Evolutionary conservation across 2,888 invertebrate species (phyloP).

Genomic region (Synergus gifuensis): DNA sequence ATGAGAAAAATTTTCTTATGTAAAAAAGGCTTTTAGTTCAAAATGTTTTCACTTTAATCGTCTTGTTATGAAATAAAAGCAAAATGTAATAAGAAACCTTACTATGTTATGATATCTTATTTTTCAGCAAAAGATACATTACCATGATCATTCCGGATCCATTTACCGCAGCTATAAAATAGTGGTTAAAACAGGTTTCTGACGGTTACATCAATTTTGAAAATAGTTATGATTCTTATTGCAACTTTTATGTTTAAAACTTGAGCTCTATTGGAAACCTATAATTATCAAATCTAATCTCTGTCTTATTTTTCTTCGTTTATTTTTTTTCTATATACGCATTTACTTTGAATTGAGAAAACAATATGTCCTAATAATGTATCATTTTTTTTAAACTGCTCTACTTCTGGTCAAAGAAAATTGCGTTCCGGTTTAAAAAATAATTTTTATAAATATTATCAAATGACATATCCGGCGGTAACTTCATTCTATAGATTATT

Average conservation of each 20-base stretch:
- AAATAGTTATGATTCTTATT: not conserved
- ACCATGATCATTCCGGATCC: not conserved
- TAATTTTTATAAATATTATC: not conserved
- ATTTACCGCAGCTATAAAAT: not conserved
- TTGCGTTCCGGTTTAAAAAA: not conserved
- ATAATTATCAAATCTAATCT: too few species aligned
- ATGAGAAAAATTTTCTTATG: too few species aligned
- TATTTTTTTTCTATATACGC: too few species aligned
- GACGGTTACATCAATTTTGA: not conserved
- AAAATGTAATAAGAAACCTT: too few species aligned
- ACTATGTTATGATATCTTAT: not conserved
- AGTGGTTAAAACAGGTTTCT: not conserved
- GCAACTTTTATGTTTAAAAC: not conserved
- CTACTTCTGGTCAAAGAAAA: not conserved
- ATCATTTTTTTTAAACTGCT: too few species aligned
- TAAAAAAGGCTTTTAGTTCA: too few species aligned
- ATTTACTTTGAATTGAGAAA: too few species aligned
- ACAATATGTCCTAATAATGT: too few species aligned
- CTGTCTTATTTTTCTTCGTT: too few species aligned
- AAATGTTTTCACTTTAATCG: too few species aligned
- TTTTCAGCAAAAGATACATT: not conserved
- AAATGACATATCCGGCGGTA: too few species aligned
- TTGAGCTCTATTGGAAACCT: not conserved
- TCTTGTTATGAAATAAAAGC: too few species aligned
- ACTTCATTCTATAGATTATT: not conserved